Evolutionary conservation across 2,888 invertebrate genomes (phyloP).

Genomic region (Drosophila siamana): DNA sequence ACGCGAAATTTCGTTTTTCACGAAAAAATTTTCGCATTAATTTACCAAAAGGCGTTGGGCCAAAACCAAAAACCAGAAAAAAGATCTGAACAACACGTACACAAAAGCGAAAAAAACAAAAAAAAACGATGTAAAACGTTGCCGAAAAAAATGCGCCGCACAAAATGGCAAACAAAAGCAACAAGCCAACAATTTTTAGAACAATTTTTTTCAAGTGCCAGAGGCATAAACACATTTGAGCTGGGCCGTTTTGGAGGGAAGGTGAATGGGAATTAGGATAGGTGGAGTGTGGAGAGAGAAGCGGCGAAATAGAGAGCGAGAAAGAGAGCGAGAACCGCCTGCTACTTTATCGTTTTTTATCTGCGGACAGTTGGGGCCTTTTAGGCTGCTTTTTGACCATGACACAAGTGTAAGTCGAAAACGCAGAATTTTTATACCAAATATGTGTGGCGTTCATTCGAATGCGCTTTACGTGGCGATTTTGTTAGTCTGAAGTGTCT

Average conservation of each 20-base stretch:
- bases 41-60: slow-evolving; percentile 82
- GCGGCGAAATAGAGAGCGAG: neutral
- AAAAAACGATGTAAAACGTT: slow-evolving; percentile 36
- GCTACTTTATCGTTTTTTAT: slow-evolving; percentile 64
- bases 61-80: slow-evolving; percentile 73
- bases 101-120: slow-evolving; percentile 25
- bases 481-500: slow-evolving; percentile 43
- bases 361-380: slow-evolving; percentile 52
- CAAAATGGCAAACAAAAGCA: slow-evolving; percentile 78
- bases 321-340: slow-evolving; percentile 35
- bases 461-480: slow-evolving; percentile 63
- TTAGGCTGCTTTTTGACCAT: slow-evolving; percentile 56
- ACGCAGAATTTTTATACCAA: slow-evolving; percentile 45
- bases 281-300: neutral
- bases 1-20: slow-evolving; percentile 82
- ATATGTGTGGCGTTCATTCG: slow-evolving; percentile 44
- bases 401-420: slow-evolving; percentile 65
- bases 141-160: slow-evolving; percentile 55
- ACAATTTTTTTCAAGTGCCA: slow-evolving; percentile 73
- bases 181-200: slow-evolving; percentile 74
- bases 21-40: slow-evolving; percentile 82
- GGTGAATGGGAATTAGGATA: neutral
- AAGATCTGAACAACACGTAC: slow-evolving; percentile 37
- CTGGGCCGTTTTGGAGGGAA: slow-evolving; percentile 16
- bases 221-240: slow-evolving; percentile 66